Evolutionary conservation across 2,113 vertebrate genomes (phyloP).

Genomic region (Xiphophorus hellerii): DNA sequence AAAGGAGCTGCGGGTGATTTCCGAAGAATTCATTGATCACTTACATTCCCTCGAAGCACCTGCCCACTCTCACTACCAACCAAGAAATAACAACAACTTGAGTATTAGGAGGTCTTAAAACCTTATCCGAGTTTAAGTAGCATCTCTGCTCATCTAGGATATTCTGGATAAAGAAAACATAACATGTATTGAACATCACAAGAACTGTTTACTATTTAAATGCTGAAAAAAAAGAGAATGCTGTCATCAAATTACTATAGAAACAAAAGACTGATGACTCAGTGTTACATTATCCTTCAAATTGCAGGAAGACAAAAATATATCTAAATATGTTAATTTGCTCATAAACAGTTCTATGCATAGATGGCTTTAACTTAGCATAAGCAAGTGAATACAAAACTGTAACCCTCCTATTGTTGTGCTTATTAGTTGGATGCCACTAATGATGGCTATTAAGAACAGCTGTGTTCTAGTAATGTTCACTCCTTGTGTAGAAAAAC

Average conservation of each 20-base stretch:
- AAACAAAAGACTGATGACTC: background rate
- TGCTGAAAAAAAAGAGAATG: background rate
- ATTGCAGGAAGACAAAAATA: background rate
- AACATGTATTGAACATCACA: background rate
- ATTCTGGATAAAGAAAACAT: background rate
- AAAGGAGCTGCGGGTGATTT: constrained; percentile 41
- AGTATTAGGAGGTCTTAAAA: background rate
- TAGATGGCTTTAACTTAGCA: constrained; percentile 35
- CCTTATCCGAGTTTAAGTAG: background rate
- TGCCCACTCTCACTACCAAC: constrained; percentile 1
- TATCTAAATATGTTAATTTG: background rate
- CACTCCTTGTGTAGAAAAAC: constrained; percentile 17
- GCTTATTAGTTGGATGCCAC: constrained; percentile 50
- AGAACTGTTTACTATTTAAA: background rate
- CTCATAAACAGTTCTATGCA: background rate
- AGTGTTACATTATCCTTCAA: background rate
- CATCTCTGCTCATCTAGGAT: background rate
- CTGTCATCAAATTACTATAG: too few species aligned
- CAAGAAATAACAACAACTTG: constrained; percentile 1
- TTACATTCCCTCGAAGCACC: constrained; percentile 19
- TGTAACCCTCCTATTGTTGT: constrained; percentile 29
- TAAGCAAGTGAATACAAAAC: constrained; percentile 38
- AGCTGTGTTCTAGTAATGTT: constrained; percentile 66
- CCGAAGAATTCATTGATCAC: constrained; percentile 48
- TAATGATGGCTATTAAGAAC: constrained; percentile 77